Conservation (phyloP, 2,888 invertebrate genomes). For the Elysia crispata region DNA sequence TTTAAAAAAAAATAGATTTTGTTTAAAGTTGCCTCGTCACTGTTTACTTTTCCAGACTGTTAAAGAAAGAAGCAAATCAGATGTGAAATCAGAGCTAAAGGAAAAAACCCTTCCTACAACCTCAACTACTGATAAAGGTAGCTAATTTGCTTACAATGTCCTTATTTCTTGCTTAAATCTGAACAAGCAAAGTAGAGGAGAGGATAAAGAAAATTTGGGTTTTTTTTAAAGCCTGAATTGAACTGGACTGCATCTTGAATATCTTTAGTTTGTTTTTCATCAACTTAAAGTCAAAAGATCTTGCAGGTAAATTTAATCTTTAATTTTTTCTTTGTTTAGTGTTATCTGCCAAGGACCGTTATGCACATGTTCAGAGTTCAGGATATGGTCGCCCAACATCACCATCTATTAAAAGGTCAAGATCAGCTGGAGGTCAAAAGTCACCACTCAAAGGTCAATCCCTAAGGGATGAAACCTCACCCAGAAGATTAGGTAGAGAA, state of each 20-base stretch:
- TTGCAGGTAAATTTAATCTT: no score
- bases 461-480: no score
- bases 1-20: no score
- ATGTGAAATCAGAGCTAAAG: constrained; percentile 21
- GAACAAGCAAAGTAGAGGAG: no score
- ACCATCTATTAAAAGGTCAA: constrained; percentile 47
- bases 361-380: constrained; percentile 65
- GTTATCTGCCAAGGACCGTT: constrained; percentile 56
- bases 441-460: constrained; percentile 42
- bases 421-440: constrained; percentile 39
- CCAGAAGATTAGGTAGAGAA: no score
- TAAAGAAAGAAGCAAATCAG: constrained; percentile 43
- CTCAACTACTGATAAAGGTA: constrained; percentile 12
- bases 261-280: no score
- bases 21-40: no score
- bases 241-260: no score
- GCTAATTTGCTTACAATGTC: not conserved
- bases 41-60: constrained; percentile 41
- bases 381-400: constrained; percentile 63
- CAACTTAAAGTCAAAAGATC: no score
- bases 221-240: not conserved
- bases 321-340: constrained; percentile 36
- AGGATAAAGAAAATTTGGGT: no score
- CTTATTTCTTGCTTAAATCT: not conserved
- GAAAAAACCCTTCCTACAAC: not conserved